A percentile compares a stretch with the other conserved stretches of the same genome.
phyloP scores from a whole-genome alignment of 2,888 invertebrate genomes.

The Synergus umbraculus region DNA sequence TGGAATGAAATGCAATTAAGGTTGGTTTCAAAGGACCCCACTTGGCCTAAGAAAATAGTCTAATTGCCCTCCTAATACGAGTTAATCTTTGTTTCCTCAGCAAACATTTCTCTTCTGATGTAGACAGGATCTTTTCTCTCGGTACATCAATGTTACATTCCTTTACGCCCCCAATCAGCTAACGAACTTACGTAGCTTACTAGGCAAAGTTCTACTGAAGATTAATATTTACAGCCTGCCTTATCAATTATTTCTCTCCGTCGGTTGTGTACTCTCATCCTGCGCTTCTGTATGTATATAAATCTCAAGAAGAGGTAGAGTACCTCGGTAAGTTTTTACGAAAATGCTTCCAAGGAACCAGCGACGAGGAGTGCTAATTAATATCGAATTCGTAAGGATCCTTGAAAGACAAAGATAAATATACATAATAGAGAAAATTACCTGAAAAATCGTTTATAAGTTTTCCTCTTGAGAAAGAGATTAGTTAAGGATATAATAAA shows the following conservation, averaged over 20 bases:
- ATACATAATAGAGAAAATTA: background rate
- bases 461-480: background rate
- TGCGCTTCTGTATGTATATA: background rate
- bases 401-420: background rate
- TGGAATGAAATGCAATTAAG: constrained; percentile 24
- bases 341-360: background rate
- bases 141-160: constrained; percentile 39
- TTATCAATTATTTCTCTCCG: constrained; percentile 39
- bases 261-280: constrained; percentile 24
- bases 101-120: constrained; percentile 24
- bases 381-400: constrained; percentile 9
- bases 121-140: constrained; percentile 36
- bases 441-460: background rate
- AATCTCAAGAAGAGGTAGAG: constrained; percentile 16
- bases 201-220: constrained; percentile 25
- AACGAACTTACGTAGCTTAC: constrained; percentile 34
- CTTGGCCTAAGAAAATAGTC: constrained; percentile 11
- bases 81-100: constrained; percentile 38
- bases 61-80: constrained; percentile 24
- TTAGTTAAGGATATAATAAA: background rate
- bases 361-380: constrained; percentile 27
- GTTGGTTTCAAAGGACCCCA: constrained; percentile 17
- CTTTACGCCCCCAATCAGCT: constrained; percentile 21
- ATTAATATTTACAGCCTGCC: constrained; percentile 39
- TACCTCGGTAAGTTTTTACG: background rate